These are phyloP conservation scores for Pseudonaja textilis DNA, from an alignment of 2,113 vertebrate species.

Conservation along the genomic window DNA sequence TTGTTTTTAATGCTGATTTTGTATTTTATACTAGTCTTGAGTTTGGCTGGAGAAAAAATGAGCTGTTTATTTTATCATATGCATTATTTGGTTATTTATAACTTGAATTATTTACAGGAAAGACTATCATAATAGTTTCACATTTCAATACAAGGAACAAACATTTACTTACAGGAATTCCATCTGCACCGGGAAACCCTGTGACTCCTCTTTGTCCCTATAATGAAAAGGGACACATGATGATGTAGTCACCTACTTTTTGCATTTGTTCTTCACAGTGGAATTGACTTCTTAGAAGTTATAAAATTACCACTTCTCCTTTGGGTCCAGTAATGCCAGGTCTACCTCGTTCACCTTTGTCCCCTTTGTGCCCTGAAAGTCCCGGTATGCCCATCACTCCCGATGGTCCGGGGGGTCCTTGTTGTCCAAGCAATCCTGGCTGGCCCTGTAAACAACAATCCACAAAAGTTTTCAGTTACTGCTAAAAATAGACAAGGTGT, in stretches of 20 bases:
- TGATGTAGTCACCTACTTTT: neutral
- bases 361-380: conserved; percentile 85
- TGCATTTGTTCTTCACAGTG: neutral
- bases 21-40: neutral
- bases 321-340: conserved; percentile 81
- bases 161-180: conserved; percentile 85
- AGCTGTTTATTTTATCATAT: neutral
- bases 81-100: conserved; percentile 27
- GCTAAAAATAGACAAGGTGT: neutral
- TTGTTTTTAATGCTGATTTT: neutral
- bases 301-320: conserved; percentile 81
- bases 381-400: conserved; percentile 83
- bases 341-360: conserved; percentile 83
- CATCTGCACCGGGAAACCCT: conserved; percentile 87
- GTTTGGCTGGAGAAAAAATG: neutral
- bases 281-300: neutral
- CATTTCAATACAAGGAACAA: conserved; percentile 40
- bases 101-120: conserved; percentile 29
- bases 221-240: conserved; percentile 45
- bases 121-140: neutral
- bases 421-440: conserved; percentile 82
- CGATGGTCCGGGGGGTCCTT: conserved; percentile 79
- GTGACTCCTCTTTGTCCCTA: conserved; percentile 89
- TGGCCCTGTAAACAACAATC: conserved; percentile 76
- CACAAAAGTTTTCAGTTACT: conserved; percentile 32